phyloP scores from a whole-genome alignment of 2,113 vertebrate genomes.

The Burhinus oedicnemus region DNA sequence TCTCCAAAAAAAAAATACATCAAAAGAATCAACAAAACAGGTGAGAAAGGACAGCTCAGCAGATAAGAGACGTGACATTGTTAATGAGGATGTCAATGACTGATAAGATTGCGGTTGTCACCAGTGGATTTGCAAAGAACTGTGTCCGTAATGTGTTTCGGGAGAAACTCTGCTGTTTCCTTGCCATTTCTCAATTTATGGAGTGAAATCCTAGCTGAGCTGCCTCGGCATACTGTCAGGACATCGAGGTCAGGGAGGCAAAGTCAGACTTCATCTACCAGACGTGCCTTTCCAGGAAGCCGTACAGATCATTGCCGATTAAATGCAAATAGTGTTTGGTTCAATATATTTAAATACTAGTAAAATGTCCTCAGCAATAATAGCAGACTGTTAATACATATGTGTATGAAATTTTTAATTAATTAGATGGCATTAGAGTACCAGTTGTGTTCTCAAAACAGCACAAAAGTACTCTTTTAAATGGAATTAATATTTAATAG shows the following conservation, averaged over 20 bases:
- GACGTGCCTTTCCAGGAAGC: neutral
- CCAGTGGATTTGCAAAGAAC: neutral
- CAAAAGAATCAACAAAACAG: neutral
- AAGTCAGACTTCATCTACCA: neutral
- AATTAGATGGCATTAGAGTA: slow-evolving; percentile 40
- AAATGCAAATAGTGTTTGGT: slow-evolving; percentile 1
- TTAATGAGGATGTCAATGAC: neutral
- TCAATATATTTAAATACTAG: slow-evolving; percentile 15
- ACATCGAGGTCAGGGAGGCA: neutral
- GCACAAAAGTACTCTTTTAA: slow-evolving; percentile 43
- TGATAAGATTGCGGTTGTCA: neutral
- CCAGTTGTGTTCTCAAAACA: slow-evolving; percentile 36
- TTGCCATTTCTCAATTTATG: neutral
- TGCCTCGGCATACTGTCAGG: neutral
- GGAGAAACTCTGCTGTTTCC: neutral
- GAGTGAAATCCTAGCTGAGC: neutral
- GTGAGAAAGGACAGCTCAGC: neutral
- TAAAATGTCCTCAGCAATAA: neutral
- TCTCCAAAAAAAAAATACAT: neutral
- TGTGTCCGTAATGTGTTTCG: neutral
- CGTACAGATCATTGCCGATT: neutral
- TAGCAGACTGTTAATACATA: slow-evolving; percentile 29
- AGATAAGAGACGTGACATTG: fast-evolving
- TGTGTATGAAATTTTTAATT: slow-evolving; percentile 48
- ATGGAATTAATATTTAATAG: slow-evolving; percentile 45